These are phyloP conservation scores for Geopemphigus sp. DNA, from an alignment of 1,140 invertebrate genomes.

Conservation along the genomic window DNA sequence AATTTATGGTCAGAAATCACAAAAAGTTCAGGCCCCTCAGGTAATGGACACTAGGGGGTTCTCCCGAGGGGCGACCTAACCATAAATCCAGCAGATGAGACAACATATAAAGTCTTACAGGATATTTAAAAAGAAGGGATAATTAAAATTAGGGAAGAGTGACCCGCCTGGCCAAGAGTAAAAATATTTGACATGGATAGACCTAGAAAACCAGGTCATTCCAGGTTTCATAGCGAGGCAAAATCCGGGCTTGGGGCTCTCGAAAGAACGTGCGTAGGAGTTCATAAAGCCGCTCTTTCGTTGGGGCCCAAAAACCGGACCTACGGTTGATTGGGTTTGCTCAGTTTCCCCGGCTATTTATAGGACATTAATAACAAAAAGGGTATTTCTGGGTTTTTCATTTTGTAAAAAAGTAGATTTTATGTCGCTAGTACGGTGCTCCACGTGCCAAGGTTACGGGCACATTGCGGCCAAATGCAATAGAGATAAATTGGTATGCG, in stretches of 20 bases:
- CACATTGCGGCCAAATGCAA: slow-evolving; percentile 3
- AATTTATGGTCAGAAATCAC: too few relatives aligned
- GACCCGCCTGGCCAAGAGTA: background rate
- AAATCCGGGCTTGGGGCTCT: background rate
- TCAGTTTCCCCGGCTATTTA: background rate
- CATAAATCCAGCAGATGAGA: background rate
- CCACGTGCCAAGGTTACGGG: background rate
- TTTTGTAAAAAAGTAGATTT: background rate
- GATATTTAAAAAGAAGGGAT: background rate
- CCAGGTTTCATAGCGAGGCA: background rate
- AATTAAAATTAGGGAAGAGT: background rate
- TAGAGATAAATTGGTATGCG: background rate
- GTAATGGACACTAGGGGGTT: too few relatives aligned
- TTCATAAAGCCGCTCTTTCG: background rate
- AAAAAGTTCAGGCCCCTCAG: too few relatives aligned
- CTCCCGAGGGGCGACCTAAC: background rate
- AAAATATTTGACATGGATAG: background rate
- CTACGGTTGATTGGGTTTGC: background rate
- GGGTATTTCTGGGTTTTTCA: background rate
- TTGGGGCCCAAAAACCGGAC: background rate
- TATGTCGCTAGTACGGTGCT: too few relatives aligned
- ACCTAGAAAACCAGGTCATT: too few relatives aligned
- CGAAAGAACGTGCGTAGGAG: background rate
- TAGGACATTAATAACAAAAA: background rate
- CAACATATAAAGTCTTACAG: background rate